Conservation (phyloP, 2,113 vertebrate genomes). For the Cettia cetti region DNA sequence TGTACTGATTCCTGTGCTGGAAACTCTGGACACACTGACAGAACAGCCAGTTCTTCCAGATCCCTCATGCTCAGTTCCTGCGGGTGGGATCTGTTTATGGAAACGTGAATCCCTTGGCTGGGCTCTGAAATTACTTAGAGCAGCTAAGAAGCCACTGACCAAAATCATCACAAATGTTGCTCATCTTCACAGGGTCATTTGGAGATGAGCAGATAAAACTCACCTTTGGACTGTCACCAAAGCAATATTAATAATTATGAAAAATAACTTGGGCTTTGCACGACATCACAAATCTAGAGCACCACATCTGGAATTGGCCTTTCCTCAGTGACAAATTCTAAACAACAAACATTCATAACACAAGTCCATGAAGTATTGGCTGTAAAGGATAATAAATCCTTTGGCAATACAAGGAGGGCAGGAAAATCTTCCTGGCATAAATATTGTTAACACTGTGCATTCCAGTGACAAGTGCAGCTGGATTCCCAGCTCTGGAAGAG, state of each 20-base stretch:
- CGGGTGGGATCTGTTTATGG: background rate
- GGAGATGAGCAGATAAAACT: background rate
- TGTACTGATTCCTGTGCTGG: background rate
- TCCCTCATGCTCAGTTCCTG: background rate
- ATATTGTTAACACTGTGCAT: background rate
- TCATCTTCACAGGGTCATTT: conserved; percentile 7
- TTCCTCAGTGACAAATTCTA: background rate
- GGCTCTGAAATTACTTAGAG: background rate
- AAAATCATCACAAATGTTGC: conserved; percentile 1
- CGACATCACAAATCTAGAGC: background rate
- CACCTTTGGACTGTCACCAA: conserved; percentile 12
- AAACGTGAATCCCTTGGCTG: background rate
- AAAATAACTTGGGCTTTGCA: background rate
- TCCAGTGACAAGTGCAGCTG: background rate
- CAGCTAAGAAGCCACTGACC: background rate
- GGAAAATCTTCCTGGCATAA: background rate
- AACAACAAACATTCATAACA: conserved; percentile 10
- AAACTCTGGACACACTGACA: background rate
- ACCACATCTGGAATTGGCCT: background rate
- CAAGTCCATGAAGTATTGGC: background rate
- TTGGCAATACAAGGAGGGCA: background rate
- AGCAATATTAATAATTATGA: conserved; percentile 31
- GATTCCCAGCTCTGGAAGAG: background rate
- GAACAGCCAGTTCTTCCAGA: background rate
- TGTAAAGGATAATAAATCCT: conserved; percentile 45